Conservation (phyloP, 2,888 invertebrate species). For the Eupithecia vulgata region DNA sequence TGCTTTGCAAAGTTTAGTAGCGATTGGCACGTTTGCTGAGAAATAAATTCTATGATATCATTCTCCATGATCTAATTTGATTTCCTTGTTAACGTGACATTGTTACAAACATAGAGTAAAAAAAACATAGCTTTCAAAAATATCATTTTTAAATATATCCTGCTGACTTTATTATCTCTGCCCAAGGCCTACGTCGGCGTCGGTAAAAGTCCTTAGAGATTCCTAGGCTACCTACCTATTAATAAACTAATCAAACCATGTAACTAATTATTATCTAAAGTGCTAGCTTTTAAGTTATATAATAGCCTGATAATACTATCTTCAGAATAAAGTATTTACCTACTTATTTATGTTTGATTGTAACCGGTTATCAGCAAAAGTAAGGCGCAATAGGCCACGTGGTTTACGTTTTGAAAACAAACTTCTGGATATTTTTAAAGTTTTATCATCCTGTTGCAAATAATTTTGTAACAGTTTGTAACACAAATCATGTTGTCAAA, state of each 20-base stretch:
- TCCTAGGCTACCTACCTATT: neutral
- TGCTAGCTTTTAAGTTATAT: constrained; percentile 1
- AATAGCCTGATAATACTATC: constrained; percentile 7
- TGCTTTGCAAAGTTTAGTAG: constrained; percentile 42
- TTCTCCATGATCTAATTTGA: constrained; percentile 15
- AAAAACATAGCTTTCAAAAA: too few species aligned
- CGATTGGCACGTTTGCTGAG: constrained; percentile 55
- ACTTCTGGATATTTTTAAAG: neutral
- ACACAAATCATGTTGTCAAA: too few species aligned
- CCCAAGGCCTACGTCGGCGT: neutral
- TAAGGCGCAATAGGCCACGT: constrained; percentile 5
- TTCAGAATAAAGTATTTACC: neutral
- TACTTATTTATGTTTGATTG: neutral
- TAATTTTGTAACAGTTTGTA: too few species aligned
- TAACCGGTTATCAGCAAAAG: neutral
- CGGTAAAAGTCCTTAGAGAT: neutral
- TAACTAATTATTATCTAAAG: neutral
- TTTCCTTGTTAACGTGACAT: neutral
- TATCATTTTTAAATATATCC: neutral
- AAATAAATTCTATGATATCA: constrained; percentile 15
- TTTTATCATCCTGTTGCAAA: neutral
- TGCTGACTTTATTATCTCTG: neutral
- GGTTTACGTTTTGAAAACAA: neutral
- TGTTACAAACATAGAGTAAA: too few species aligned
- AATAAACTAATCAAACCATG: neutral